Base-by-base conservation (phyloP, 2,888 invertebrate genomes). In the Drosophila vallismaia region DNA sequence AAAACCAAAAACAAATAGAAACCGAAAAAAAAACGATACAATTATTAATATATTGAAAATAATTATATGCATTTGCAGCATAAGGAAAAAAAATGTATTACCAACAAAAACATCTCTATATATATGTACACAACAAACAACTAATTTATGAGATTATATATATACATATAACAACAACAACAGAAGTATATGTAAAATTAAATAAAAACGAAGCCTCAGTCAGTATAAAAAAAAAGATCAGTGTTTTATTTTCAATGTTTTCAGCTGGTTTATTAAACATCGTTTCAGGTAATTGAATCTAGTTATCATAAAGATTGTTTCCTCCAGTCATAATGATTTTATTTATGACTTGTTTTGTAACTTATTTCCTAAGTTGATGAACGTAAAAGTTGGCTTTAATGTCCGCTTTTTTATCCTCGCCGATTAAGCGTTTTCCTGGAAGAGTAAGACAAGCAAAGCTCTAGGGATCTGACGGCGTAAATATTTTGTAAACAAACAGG, bases 141-240 rank as follows among this genome's bases (percentile, higher is more conserved):
- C 89, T 86, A 91, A 90, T 90, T 79, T 88, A 86, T 88, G 84
- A 83, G 85, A 81, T 76, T 84, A 80, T 86, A 86, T 84, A 79
- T 75, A 73, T 59, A 77, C 52, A 76, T 56, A 70, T 64, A 80
- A 48, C 56, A 58, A 67, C 40, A 64, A 51, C 79, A 77, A 56
- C 71, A 68, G 71, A 60, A 74, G 68, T 79, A 79, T 84, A 86
- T 76, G 75, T 88, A 79, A 86, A 86, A 86, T 83, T 82, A 77
- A 85, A 88, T 77, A 88, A 90, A 70, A 91, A 90, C 86, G 91
- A 91, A 91, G 92, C 92, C 92, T 92, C 92, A 92, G 91, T 92
- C 91, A 92, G 91, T 91, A 92, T 92, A 90, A 90, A 90, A 88
- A 86, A 75, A 79, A 38, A 10, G 31, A 14, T 38, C 6, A 54